These are phyloP conservation scores for Pleuronectes platessa DNA, from an alignment of 2,113 vertebrate genomes.

Conservation along the genomic window DNA sequence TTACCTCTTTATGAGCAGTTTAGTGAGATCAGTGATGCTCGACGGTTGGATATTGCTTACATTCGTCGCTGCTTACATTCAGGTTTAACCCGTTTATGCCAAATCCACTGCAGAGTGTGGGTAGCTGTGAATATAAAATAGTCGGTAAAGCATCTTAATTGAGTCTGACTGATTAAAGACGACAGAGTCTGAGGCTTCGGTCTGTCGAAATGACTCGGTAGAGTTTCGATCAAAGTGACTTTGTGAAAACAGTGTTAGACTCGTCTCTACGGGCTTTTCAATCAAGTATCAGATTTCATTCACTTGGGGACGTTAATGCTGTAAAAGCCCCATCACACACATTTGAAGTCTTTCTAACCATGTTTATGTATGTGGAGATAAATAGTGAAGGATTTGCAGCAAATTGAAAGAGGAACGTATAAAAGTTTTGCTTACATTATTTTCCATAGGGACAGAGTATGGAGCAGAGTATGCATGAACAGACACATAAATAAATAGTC, in stretches of 20 bases:
- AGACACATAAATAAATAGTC: neutral
- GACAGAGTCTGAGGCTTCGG: neutral
- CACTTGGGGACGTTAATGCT: conserved; percentile 37
- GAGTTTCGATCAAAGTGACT: conserved; percentile 20
- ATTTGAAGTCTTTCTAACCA: conserved; percentile 15
- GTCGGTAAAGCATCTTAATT: conserved; percentile 40
- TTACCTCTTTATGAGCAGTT: conserved; percentile 36
- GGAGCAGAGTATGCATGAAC: no score
- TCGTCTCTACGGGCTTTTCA: conserved; percentile 44
- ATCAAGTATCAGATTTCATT: conserved; percentile 38
- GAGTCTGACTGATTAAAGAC: conserved; percentile 38
- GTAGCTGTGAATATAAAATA: conserved; percentile 2
- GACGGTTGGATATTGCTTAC: conserved; percentile 6
- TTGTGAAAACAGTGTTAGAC: conserved; percentile 18
- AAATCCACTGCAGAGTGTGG: neutral
- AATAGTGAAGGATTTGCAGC: neutral
- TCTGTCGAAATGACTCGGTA: conserved; percentile 6
- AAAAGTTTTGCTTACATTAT: no score
- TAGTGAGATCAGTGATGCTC: conserved; percentile 29
- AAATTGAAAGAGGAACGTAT: neutral
- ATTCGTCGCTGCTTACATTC: conserved; percentile 14
- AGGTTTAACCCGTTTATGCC: conserved; percentile 5
- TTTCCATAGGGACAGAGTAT: no score
- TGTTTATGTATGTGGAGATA: no score
- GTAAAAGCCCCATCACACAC: conserved; percentile 17